These are phyloP conservation scores for Syngnathus acus DNA, from an alignment of 2,797 vertebrate species.

Conservation along the genomic window DNA sequence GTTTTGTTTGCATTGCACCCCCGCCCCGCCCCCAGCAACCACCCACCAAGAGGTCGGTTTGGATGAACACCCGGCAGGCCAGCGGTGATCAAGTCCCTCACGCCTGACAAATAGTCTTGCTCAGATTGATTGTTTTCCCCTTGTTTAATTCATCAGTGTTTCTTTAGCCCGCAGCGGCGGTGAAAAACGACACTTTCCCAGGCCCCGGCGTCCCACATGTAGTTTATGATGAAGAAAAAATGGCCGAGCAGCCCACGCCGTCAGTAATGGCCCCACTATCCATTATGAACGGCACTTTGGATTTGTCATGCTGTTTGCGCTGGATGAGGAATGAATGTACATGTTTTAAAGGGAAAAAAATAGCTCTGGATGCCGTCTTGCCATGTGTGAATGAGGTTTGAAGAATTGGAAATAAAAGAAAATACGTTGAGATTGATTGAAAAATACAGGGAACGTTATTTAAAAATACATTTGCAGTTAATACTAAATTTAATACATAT, in stretches of 20 bases:
- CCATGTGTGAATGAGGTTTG: neutral
- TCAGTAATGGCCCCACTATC: conserved; percentile 34
- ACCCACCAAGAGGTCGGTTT: conserved; percentile 4
- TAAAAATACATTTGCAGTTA: too few relatives aligned
- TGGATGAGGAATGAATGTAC: conserved; percentile 16
- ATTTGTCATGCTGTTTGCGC: conserved; percentile 34
- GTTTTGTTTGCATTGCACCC: conserved; percentile 4
- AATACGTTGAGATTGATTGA: too few relatives aligned
- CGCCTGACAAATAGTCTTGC: conserved; percentile 60
- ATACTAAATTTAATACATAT: too few relatives aligned
- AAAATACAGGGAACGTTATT: too few relatives aligned
- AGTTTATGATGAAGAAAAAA: conserved; percentile 38
- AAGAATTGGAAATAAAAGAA: neutral
- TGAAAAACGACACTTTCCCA: conserved; percentile 50
- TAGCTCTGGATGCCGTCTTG: conserved; percentile 21
- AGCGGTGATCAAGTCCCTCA: conserved; percentile 44
- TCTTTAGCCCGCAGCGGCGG: conserved; percentile 45
- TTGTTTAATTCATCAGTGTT: conserved; percentile 67
- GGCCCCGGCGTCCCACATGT: conserved; percentile 5
- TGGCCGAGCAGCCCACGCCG: conserved; percentile 12
- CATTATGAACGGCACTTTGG: conserved; percentile 25
- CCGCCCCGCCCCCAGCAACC: neutral
- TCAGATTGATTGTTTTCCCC: conserved; percentile 63
- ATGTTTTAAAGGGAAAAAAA: conserved; percentile 33
- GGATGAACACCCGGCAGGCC: conserved; percentile 20